These are phyloP conservation scores for Cossypha niveicapilla DNA, from an alignment of 2,797 vertebrate species.

Conservation along the genomic window DNA sequence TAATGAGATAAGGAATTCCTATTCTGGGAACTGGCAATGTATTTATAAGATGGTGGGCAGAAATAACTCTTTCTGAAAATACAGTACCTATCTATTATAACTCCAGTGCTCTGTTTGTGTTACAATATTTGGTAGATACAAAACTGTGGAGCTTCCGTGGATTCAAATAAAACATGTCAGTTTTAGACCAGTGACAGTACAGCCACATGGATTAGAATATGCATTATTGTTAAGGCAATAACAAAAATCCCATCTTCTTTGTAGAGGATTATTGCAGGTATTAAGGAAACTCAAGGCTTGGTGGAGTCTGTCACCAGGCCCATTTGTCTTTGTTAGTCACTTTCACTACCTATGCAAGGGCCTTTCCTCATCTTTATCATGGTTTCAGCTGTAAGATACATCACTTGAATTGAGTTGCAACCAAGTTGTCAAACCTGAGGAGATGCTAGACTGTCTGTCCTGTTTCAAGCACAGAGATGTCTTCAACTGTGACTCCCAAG, in stretches of 20 bases:
- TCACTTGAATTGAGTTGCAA: neutral
- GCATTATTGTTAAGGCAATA: neutral
- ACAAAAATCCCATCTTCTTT: neutral
- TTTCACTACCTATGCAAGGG: neutral
- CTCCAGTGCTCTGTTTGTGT: neutral
- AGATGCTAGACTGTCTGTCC: neutral
- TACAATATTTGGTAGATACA: neutral
- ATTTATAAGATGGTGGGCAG: conserved; percentile 6
- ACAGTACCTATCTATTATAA: neutral
- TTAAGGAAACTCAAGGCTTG: neutral
- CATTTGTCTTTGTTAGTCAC: neutral
- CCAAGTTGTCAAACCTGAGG: neutral
- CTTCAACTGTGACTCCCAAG: neutral
- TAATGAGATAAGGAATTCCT: conserved; percentile 30
- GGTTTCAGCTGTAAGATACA: neutral
- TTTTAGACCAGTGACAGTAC: neutral
- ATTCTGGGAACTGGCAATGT: neutral
- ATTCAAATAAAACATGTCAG: neutral
- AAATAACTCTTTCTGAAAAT: conserved; percentile 8
- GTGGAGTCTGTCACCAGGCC: neutral
- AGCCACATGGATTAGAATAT: neutral
- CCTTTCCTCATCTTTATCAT: neutral
- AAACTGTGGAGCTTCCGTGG: neutral
- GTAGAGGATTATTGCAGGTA: neutral
- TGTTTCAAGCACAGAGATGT: neutral